Base-by-base conservation (phyloP, 2,113 vertebrate genomes). In the Pterocles orientalis region DNA sequence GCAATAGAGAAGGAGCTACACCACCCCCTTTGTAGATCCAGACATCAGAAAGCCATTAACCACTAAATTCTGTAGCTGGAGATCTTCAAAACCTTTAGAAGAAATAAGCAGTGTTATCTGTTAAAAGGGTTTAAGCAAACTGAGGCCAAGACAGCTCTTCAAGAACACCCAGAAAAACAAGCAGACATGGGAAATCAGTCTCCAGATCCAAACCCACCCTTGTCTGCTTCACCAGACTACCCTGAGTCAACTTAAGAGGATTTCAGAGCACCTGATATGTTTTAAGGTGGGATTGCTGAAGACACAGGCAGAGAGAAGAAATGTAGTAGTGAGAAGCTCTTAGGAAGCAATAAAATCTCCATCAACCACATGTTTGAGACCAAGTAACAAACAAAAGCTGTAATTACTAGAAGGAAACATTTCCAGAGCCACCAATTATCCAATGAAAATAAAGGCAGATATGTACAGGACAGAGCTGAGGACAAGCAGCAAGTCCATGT, bases 341-440 rank as follows among this genome's bases (percentile, higher is more conserved):
- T 58, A 47, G 70, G 56, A 41, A 61, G 57, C 10, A 43, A 14
- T 3, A 8, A 76, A 45, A 14, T 28, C 33, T 81, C 68, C 14
- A 29, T 90, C 69, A 56, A 69, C 33, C 34, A 48, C 4, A 0
- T 62, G 45, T 69, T 78, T 79, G 81, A 77, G 66, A 57, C 36
- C 68, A 23, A 86, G 66, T 51, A 84, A 93, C 64, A 84, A 73
- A 76, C 2, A 10, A 92, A 81, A 92, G 41, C 77, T 90, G 61
- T 80, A 81, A 81, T 95, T 93, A 91, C 73, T 68, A 65, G 39
- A 91, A 95, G 73, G 86, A 96, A 95, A 45, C 29, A 18, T 76
- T 82, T 88, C 72, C 81, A 93, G 77, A 89, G 57, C 72, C 83
- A 94, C 56, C 72, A 82, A 53, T 85, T 93, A 82, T 64, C 84